These are phyloP conservation scores for Caenorhabditis latens DNA, from an alignment of 1,140 invertebrate species.

Conservation along the genomic window DNA sequence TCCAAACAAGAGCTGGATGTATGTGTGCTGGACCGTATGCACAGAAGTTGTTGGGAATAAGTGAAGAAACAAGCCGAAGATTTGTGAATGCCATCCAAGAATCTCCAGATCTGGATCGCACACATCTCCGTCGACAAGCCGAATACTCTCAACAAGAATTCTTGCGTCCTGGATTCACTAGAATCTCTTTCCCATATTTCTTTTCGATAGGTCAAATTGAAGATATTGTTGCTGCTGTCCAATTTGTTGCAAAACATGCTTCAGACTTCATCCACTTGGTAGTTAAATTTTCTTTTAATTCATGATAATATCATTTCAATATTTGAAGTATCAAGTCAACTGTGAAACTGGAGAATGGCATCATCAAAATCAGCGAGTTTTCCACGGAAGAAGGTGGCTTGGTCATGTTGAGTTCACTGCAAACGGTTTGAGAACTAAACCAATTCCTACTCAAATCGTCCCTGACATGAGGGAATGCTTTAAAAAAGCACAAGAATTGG, in stretches of 20 bases:
- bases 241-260: constrained; percentile 89
- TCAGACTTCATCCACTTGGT: constrained; percentile 91
- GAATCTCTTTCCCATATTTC: constrained; percentile 89
- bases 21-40: constrained; percentile 88
- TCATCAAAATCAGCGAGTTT: constrained; percentile 85
- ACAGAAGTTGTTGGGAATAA: constrained; percentile 87
- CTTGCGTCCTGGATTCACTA: constrained; percentile 87
- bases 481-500: background rate
- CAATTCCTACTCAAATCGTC: background rate
- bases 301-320: constrained; percentile 74
- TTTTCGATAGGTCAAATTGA: constrained; percentile 85
- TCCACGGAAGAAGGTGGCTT: constrained; percentile 87
- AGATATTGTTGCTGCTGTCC: constrained; percentile 87
- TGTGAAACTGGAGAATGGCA: constrained; percentile 90
- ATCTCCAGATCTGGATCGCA: constrained; percentile 80
- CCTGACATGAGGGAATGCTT: background rate
- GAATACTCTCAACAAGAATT: constrained; percentile 84
- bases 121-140: constrained; percentile 81
- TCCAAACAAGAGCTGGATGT: constrained; percentile 89
- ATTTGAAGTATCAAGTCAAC: constrained; percentile 79
- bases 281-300: constrained; percentile 77
- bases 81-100: constrained; percentile 62
- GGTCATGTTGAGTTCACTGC: constrained; percentile 85
- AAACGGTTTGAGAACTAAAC: constrained; percentile 82
- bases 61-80: constrained; percentile 79